phyloP scores from a whole-genome alignment of 2,113 vertebrate species.

The Takifugu flavidus region DNA sequence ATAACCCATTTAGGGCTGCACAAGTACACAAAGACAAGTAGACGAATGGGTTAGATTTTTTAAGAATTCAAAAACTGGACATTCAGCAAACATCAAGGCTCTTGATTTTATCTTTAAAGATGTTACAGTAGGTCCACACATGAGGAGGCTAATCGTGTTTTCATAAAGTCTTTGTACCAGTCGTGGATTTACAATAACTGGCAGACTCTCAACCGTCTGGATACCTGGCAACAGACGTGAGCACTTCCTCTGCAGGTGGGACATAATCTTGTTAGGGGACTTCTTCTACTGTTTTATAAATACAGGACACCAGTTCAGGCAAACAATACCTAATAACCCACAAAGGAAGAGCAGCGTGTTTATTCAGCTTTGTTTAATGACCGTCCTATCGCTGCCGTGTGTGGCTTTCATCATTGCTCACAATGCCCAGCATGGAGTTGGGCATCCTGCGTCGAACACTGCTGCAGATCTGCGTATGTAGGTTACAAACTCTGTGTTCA shows the following conservation, averaged over 20 bases:
- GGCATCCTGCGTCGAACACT: slow-evolving; percentile 31
- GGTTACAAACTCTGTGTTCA: slow-evolving; percentile 33
- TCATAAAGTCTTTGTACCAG: slow-evolving; percentile 45
- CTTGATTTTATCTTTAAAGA: slow-evolving; percentile 22
- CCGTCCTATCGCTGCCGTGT: slow-evolving; percentile 40
- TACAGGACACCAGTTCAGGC: slow-evolving; percentile 62
- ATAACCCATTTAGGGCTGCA: neutral
- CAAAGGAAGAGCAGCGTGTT: slow-evolving; percentile 66
- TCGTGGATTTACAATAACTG: slow-evolving; percentile 54
- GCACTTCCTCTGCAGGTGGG: slow-evolving; percentile 72
- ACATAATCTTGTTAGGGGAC: slow-evolving; percentile 70
- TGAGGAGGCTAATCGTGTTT: slow-evolving; percentile 57
- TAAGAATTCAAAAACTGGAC: slow-evolving; percentile 23
- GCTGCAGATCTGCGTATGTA: slow-evolving; percentile 35
- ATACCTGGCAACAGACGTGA: slow-evolving; percentile 62
- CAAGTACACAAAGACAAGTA: neutral
- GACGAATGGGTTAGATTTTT: neutral
- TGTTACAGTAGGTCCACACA: slow-evolving; percentile 33
- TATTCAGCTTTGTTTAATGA: slow-evolving; percentile 65
- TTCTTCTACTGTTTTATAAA: slow-evolving; percentile 66
- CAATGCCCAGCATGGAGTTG: slow-evolving; percentile 40
- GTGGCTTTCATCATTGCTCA: slow-evolving; percentile 40
- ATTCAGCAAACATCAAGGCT: slow-evolving; percentile 27
- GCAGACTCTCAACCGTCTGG: slow-evolving; percentile 46
- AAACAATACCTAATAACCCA: slow-evolving; percentile 75